Percentiles rank a stretch among this genome's conserved stretches.
phyloP scores from a whole-genome alignment of 2,113 vertebrate genomes.

The Gymnogyps californianus region DNA sequence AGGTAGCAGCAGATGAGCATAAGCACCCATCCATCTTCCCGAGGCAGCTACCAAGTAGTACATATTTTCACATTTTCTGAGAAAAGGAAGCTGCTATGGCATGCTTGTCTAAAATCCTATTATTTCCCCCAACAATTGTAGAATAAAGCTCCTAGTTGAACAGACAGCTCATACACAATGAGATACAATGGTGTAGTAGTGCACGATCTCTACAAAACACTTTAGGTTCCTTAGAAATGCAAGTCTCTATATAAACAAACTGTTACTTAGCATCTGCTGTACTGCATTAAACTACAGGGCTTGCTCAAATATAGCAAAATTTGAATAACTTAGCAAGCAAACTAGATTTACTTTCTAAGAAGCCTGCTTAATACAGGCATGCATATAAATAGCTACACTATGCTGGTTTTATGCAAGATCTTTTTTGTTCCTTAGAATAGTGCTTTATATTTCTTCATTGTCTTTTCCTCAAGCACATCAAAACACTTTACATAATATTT shows the following conservation, averaged over 20 bases:
- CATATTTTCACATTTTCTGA: not conserved
- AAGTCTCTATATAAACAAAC: not conserved
- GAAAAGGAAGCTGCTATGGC: not conserved
- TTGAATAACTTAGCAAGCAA: not conserved
- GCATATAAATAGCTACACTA: not conserved
- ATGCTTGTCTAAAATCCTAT: not conserved
- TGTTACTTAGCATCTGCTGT: not conserved
- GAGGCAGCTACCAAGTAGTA: not conserved
- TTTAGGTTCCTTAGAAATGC: not conserved
- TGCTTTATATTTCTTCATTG: not conserved
- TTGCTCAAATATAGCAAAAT: not conserved
- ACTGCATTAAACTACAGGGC: not conserved
- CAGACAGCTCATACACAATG: not conserved
- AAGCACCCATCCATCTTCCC: not conserved
- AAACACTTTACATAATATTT: not conserved
- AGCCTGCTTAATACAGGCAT: not conserved
- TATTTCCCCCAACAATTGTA: not conserved
- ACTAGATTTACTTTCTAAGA: not conserved
- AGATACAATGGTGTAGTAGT: not conserved
- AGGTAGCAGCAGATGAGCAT: not conserved
- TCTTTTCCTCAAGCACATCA: not conserved
- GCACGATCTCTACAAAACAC: not conserved
- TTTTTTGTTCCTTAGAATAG: not conserved
- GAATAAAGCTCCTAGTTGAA: not conserved
- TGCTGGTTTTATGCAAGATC: not conserved